Evolutionary conservation across 1,140 invertebrate species (phyloP).

Genomic region (Oryzaephilus surinamensis): DNA sequence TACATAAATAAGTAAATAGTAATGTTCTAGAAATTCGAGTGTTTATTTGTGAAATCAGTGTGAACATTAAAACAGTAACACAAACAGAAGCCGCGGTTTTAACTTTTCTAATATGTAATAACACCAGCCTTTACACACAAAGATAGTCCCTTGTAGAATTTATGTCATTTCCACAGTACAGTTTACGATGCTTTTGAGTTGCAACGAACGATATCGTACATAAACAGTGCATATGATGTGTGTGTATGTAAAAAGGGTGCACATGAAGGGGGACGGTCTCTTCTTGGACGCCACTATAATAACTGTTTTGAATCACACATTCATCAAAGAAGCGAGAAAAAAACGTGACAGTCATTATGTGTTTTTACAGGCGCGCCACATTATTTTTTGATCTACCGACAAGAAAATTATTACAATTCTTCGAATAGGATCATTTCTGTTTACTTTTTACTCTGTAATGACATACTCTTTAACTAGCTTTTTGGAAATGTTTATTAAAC

Average conservation of each 20-base stretch:
- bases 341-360: slow-evolving; percentile 34
- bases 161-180: slow-evolving; percentile 7
- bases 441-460: too few species aligned
- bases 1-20: slow-evolving; percentile 33
- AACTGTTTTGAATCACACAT: slow-evolving; percentile 14
- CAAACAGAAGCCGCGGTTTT: slow-evolving; percentile 15
- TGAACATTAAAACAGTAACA: slow-evolving; percentile 30
- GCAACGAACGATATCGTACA: too few species aligned
- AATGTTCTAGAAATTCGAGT: slow-evolving; percentile 33
- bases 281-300: slow-evolving; percentile 7
- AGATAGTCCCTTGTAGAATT: slow-evolving; percentile 2
- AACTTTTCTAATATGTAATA: background rate
- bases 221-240: too few species aligned
- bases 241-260: too few species aligned
- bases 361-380: slow-evolving; percentile 33
- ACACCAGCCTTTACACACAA: background rate
- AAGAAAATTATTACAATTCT: slow-evolving; percentile 27
- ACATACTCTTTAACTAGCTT: too few species aligned
- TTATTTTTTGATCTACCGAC: slow-evolving; percentile 29
- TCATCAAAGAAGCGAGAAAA: slow-evolving; percentile 22
- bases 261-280: slow-evolving; percentile 7
- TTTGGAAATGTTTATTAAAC: too few species aligned
- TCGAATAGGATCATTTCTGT: too few species aligned
- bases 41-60: slow-evolving; percentile 32
- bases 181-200: too few species aligned